Conservation (phyloP, 2,888 invertebrate species). For the Caenorhabditis auriculariae region DNA sequence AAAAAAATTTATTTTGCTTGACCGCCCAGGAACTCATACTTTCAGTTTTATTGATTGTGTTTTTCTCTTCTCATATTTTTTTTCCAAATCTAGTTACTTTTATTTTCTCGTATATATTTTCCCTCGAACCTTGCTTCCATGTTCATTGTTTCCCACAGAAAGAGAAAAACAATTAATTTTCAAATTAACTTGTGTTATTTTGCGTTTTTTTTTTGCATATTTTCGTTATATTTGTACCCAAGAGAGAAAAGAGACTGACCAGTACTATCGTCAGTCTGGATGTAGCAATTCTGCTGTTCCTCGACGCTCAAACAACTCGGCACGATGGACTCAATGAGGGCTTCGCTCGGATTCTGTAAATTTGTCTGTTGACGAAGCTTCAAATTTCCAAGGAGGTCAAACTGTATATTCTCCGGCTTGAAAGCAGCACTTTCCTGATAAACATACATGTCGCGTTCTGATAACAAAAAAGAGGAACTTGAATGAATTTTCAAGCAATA, state of each 20-base stretch:
- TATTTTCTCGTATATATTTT: no score
- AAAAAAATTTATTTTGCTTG: no score
- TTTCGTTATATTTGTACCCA: background rate
- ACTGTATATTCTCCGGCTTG: background rate
- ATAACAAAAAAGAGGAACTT: background rate
- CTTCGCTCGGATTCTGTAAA: slow-evolving; percentile 39
- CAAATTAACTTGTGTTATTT: no score
- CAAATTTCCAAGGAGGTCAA: background rate
- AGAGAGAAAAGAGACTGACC: no score
- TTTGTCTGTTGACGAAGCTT: no score
- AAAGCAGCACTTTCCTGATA: background rate
- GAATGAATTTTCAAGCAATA: background rate
- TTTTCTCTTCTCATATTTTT: no score
- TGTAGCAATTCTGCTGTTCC: slow-evolving; percentile 43
- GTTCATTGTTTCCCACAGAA: no score
- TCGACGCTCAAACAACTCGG: slow-evolving; percentile 44
- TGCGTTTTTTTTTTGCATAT: no score
- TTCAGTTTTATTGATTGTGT: no score
- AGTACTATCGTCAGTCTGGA: slow-evolving; percentile 39
- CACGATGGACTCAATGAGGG: slow-evolving; percentile 45
- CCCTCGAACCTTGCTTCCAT: no score
- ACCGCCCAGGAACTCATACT: no score
- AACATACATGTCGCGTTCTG: background rate
- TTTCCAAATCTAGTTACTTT: no score
- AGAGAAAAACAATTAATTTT: background rate